Evolutionary conservation across 2,113 vertebrate species (phyloP).

Genomic region (Strix uralensis): DNA sequence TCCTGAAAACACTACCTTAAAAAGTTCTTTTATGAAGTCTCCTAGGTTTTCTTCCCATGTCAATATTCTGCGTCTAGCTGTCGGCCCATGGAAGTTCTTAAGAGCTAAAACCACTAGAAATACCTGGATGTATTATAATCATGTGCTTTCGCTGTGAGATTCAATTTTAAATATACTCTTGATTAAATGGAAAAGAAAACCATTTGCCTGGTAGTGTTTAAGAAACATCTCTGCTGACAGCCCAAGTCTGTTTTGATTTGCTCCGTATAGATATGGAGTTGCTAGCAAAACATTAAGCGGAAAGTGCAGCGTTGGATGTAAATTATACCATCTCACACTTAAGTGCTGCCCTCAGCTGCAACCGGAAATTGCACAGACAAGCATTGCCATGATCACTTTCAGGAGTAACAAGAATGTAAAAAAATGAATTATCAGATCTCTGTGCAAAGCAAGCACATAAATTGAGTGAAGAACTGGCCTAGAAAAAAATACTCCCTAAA

Average conservation of each 20-base stretch:
- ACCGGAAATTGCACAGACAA: not conserved
- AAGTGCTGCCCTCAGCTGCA: constrained; percentile 43
- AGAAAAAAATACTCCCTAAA: not conserved
- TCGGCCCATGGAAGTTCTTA: not conserved
- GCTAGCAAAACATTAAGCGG: not conserved
- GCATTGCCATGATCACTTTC: not conserved
- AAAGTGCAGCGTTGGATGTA: not conserved
- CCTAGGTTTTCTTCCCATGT: not conserved
- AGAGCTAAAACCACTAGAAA: not conserved
- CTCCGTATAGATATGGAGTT: not conserved
- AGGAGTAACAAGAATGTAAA: not conserved
- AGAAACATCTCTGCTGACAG: constrained; percentile 12
- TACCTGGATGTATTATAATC: not conserved
- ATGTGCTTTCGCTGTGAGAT: not conserved
- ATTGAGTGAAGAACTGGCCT: not conserved
- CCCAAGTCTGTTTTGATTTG: constrained; percentile 15
- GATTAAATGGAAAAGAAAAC: constrained; percentile 20
- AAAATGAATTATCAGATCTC: not conserved
- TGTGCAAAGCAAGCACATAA: not conserved
- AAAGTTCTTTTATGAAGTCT: not conserved
- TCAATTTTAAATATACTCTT: not conserved
- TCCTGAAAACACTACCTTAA: not conserved
- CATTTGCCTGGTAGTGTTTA: not conserved
- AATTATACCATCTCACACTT: constrained; percentile 4
- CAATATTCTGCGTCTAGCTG: not conserved